Percentiles rank a stretch among this genome's conserved stretches.
These are phyloP conservation scores for Pseudoatta argentina DNA, from an alignment of 1,140 invertebrate genomes.

Conservation along the genomic window DNA sequence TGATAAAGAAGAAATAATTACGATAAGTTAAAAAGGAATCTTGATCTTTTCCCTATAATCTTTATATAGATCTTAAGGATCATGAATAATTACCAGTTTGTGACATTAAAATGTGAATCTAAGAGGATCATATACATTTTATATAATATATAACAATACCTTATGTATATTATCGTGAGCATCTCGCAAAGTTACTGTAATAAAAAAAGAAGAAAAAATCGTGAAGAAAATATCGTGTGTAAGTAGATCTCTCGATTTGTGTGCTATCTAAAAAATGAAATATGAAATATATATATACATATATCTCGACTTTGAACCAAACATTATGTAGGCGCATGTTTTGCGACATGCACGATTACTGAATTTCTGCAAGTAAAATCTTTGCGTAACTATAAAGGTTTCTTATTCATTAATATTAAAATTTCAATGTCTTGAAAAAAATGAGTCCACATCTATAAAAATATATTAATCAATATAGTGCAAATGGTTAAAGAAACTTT, in stretches of 20 bases:
- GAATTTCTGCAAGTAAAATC: not conserved
- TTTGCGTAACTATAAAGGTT: not conserved
- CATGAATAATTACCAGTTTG: not conserved
- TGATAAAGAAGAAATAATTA: conserved; percentile 27
- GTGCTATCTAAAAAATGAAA: not conserved
- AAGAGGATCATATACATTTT: not conserved
- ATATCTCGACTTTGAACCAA: not conserved
- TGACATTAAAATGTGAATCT: conserved; percentile 13
- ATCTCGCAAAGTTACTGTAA: not conserved
- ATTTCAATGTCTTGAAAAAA: not conserved
- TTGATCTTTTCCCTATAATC: conserved; percentile 19
- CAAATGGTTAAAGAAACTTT: not conserved
- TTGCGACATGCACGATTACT: not conserved
- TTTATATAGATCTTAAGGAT: conserved; percentile 18
- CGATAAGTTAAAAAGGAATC: conserved; percentile 41
- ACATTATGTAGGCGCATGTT: not conserved
- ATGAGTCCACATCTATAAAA: not conserved
- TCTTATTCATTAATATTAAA: not conserved
- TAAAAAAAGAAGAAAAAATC: conserved; percentile 44
- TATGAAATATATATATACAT: not conserved
- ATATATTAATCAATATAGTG: conserved; percentile 9
- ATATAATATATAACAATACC: not conserved
- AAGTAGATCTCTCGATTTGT: not conserved
- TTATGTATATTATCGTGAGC: conserved; percentile 31
- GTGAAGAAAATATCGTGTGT: conserved; percentile 3